Base-by-base conservation (phyloP, 2,888 invertebrate genomes). In the Amphiduros pacificus region DNA sequence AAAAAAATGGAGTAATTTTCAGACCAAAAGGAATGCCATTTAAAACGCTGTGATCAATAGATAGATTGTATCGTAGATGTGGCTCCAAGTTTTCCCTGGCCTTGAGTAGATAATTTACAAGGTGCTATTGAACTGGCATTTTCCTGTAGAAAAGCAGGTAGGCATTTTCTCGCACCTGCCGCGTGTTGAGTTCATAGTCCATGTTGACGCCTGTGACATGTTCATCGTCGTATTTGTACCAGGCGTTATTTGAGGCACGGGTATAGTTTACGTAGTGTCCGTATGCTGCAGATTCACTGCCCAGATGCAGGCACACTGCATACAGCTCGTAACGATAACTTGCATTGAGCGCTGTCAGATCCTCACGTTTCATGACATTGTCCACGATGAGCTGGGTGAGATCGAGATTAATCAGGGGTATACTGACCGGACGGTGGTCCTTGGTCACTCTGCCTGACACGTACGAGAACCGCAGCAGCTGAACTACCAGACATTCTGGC, bases 171-270 rank as follows among this genome's bases (percentile, higher is more conserved):
- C 75, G 57, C 2, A 81, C 69, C 59, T 75, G 74, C 32, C 68
- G 63, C 4, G 74, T 76, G 20, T 72, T 76, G 28, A 80, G 66
- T 67, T 80, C 78, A 67, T 73, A 77, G 52, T 77, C 74, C 71
- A 81, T 81, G 67, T 79, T 77, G 2, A 80, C 77, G 40, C 74
- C 71, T 26, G 69, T 67, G 9, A 79, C 78, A 5, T 66, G 40
- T 41, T 78, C 76, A 66, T 80, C 80, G 60, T 81, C 79, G 70
- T 77, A 77, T 50, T 73, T 76, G 59, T 73, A 77, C 78, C 74
- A 80, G 78, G 68, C 71, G 22, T 57, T 52, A 31, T 71, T 69
- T 3, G 64, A 60, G 17, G 70, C 69, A 50, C 66, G 58, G 60
- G 72, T 73, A 61, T 78, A 81, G 44, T 75, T 72, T 5, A 79